Evolutionary conservation across 2,113 vertebrate genomes (phyloP).

Genomic region (Rhegmatorhina hoffmannsi): DNA sequence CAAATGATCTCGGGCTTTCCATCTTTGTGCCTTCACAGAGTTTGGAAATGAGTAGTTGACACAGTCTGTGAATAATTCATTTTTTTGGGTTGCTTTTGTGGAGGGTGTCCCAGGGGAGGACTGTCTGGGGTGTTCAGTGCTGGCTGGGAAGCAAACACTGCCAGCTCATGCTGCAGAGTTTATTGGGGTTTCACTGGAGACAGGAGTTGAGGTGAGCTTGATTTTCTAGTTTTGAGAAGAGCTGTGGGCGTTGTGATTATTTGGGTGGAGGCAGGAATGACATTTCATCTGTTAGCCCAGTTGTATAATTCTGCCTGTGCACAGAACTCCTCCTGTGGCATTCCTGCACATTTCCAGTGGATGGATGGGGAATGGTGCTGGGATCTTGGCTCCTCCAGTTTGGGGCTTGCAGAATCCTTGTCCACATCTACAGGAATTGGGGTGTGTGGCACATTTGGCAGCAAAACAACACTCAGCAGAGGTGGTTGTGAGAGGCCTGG

Average conservation of each 20-base stretch:
- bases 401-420: not conserved
- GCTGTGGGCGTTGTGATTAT: slow-evolving; percentile 58
- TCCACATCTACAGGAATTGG: not conserved
- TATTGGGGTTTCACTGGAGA: slow-evolving; percentile 33
- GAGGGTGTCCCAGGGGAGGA: not conserved
- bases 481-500: not conserved
- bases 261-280: slow-evolving; percentile 64
- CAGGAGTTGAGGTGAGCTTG: slow-evolving; percentile 59
- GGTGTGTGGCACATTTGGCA: accelerated
- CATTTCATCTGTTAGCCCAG: slow-evolving; percentile 23
- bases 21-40: accelerated
- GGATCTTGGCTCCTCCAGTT: not conserved
- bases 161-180: slow-evolving; percentile 2
- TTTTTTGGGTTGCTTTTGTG: not conserved
- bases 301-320: slow-evolving; percentile 29
- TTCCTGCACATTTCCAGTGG: not conserved
- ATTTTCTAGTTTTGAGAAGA: slow-evolving; percentile 61
- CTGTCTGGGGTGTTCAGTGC: not conserved
- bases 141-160: slow-evolving; percentile 8
- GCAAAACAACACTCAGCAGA: accelerated
- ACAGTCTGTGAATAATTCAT: not conserved
- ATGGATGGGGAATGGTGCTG: not conserved
- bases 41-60: not conserved
- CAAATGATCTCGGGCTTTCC: not conserved
- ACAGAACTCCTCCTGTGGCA: not conserved